phyloP scores from a whole-genome alignment of 2,888 invertebrate genomes.

The Lasiommata megera region DNA sequence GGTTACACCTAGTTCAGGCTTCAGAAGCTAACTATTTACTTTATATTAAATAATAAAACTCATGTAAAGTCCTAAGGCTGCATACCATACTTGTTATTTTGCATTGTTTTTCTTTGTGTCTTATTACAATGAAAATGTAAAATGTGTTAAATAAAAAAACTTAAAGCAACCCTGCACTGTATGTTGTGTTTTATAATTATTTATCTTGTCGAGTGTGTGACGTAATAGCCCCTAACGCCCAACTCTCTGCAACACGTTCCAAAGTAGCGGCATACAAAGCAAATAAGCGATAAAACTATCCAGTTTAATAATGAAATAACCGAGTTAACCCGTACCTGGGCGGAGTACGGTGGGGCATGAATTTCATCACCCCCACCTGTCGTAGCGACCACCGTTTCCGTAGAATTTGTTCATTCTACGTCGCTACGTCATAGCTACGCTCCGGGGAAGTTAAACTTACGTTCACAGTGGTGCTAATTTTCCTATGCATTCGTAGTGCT shows the following conservation, averaged over 20 bases:
- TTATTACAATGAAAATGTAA: no score
- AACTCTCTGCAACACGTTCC: background rate
- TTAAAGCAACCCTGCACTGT: background rate
- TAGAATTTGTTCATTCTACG: slow-evolving; percentile 63
- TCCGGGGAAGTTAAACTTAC: slow-evolving; percentile 5
- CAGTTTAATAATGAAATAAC: slow-evolving; percentile 31
- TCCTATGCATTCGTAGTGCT: no score
- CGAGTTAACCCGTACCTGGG: slow-evolving; percentile 20
- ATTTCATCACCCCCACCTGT: slow-evolving; percentile 34
- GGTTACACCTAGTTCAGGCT: no score
- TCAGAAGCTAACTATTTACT: no score
- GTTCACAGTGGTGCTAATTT: slow-evolving; percentile 10
- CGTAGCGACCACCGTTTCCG: slow-evolving; percentile 48
- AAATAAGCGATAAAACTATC: slow-evolving; percentile 25
- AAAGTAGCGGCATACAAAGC: slow-evolving; percentile 4
- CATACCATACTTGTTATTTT: no score
- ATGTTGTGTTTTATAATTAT: background rate
- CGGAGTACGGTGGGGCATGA: slow-evolving; percentile 25
- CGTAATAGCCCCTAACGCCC: background rate
- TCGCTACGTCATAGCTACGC: slow-evolving; percentile 46
- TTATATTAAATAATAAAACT: no score
- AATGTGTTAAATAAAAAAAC: no score
- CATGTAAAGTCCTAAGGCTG: no score
- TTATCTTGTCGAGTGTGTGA: background rate
- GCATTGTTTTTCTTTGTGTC: no score